A percentile compares a stretch with the other conserved stretches of the same genome.
Evolutionary conservation across 2,113 vertebrate species (phyloP).

Genomic region (Heloderma charlesbogerti): DNA sequence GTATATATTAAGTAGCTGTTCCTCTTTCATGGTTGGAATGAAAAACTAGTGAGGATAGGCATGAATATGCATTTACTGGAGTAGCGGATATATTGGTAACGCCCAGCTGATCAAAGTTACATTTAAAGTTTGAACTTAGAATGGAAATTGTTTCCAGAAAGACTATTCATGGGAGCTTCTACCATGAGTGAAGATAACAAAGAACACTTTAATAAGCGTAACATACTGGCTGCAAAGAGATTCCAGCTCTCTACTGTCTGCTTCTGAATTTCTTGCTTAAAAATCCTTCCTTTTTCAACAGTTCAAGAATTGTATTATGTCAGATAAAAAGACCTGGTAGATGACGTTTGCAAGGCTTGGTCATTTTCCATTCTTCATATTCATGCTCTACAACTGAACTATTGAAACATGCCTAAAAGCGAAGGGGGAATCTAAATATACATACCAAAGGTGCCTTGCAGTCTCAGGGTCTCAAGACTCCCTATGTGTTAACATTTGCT

Average conservation of each 20-base stretch:
- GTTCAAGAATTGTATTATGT: conserved; percentile 32
- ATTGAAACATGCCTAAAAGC: conserved; percentile 61
- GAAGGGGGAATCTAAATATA: conserved; percentile 28
- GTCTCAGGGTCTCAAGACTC: conserved; percentile 47
- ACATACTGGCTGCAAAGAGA: conserved; percentile 39
- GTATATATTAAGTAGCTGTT: background rate
- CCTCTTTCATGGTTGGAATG: conserved; percentile 6
- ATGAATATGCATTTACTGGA: conserved; percentile 33
- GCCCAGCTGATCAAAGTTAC: conserved; percentile 44
- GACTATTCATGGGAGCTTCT: conserved; percentile 55
- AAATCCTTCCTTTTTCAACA: conserved; percentile 37
- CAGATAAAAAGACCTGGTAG: conserved; percentile 19
- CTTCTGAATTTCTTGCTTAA: conserved; percentile 46
- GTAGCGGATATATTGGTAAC: conserved; percentile 34
- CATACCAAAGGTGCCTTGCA: conserved; percentile 22
- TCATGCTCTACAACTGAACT: conserved; percentile 35
- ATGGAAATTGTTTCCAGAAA: conserved; percentile 40
- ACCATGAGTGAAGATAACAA: conserved; percentile 58
- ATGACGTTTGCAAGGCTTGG: conserved; percentile 25
- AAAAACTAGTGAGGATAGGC: conserved; percentile 22
- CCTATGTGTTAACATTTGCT: background rate
- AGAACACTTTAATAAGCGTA: conserved; percentile 62
- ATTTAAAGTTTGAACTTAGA: conserved; percentile 46
- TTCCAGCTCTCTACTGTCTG: conserved; percentile 2
- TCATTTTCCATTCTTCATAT: conserved; percentile 20